These are phyloP conservation scores for Ameiurus melas DNA, from an alignment of 2,113 vertebrate genomes.

Conservation along the genomic window DNA sequence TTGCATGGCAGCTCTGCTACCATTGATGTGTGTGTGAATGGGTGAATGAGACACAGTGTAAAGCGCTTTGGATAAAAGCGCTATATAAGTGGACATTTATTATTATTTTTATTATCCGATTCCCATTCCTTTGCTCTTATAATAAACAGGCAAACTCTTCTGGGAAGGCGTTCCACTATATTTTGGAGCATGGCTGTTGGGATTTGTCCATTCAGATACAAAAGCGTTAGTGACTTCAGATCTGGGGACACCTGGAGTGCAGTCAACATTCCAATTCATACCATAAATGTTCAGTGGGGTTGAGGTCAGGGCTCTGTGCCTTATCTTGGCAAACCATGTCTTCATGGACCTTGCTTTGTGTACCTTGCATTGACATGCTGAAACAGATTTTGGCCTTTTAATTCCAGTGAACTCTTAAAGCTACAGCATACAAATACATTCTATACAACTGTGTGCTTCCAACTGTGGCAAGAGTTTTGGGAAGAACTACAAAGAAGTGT, in stretches of 20 bases:
- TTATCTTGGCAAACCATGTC: too few relatives aligned
- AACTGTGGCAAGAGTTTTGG: background rate
- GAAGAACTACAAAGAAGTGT: too few relatives aligned
- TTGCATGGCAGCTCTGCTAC: too few relatives aligned
- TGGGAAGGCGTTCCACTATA: background rate
- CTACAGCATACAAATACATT: background rate
- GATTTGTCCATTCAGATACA: background rate
- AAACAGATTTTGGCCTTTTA: background rate
- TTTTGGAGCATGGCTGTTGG: background rate
- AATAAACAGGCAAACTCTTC: background rate
- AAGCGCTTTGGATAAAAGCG: too few relatives aligned
- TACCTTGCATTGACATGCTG: background rate
- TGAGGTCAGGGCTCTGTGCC: background rate
- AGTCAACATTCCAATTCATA: background rate
- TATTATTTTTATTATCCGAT: too few relatives aligned
- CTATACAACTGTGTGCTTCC: background rate
- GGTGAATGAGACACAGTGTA: too few relatives aligned
- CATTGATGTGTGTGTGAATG: too few relatives aligned
- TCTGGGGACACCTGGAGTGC: background rate
- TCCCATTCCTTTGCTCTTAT: background rate
- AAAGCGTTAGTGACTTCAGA: background rate
- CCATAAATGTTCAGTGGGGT: background rate
- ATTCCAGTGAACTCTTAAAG: background rate
- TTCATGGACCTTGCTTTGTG: too few relatives aligned
- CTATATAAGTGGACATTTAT: too few relatives aligned